These are phyloP conservation scores for Megastigmus dorsalis DNA, from an alignment of 2,888 invertebrate species.

Conservation along the genomic window DNA sequence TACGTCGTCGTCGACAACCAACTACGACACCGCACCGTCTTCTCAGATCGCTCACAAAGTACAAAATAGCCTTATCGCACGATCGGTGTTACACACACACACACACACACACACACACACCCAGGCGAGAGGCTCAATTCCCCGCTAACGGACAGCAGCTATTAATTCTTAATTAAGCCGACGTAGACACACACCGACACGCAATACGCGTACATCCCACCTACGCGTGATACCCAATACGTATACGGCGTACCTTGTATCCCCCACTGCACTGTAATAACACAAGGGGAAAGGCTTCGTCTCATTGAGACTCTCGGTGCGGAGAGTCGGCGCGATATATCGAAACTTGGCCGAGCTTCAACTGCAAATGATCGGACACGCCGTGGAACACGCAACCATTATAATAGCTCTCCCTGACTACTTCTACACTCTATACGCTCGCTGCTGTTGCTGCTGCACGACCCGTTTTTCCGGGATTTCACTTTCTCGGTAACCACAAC, in stretches of 20 bases:
- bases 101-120: no score
- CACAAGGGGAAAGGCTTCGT: constrained; percentile 53
- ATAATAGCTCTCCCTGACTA: constrained; percentile 62
- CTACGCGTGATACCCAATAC: no score
- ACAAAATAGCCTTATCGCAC: not conserved
- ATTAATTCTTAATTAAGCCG: constrained; percentile 70
- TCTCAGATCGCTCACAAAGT: no score
- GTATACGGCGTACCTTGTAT: no score
- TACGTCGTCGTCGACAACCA: no score
- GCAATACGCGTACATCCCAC: no score
- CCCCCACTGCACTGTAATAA: not conserved
- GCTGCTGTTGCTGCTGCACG: constrained; percentile 12
- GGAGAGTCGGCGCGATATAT: constrained; percentile 61
- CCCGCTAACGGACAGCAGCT: constrained; percentile 56
- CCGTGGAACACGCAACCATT: constrained; percentile 61
- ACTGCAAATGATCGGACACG: constrained; percentile 68
- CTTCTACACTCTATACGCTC: constrained; percentile 41
- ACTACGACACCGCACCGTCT: no score
- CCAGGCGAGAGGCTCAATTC: no score
- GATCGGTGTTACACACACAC: not conserved
- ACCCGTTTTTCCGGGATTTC: constrained; percentile 57
- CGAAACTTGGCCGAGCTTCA: constrained; percentile 70
- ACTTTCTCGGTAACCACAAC: no score
- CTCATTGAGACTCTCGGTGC: constrained; percentile 63
- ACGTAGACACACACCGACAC: no score